Evolutionary conservation across 2,888 invertebrate genomes (phyloP), one percentile per base, ranked within the genome.

Genomic region (Macrophya alboannulata): DNA sequence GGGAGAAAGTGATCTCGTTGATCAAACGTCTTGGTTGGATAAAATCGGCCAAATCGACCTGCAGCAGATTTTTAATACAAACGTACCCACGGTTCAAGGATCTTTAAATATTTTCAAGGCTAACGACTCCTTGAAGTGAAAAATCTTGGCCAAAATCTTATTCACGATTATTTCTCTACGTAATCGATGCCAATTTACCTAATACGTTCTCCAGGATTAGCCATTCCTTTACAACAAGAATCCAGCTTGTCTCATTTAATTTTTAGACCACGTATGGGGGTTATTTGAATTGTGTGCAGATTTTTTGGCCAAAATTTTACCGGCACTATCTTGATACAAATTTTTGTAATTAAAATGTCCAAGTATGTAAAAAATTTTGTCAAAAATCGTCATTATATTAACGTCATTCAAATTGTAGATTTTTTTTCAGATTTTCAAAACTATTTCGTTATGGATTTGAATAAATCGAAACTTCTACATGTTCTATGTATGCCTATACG

Each of bases 1-100:
- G 81, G 62, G 81, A 81, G 81, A 81, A 81, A 81, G 81, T 81
- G 81, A 81, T 81, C 81, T 81, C 40, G n/a, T 81, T 40, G 31
- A 77, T 81, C 55, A 43, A 77, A 55, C 40, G 31, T 37, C n/a
- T 43, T 72, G 72, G 77, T 74, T 45, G n/a, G 45, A 31, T 45
- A 12, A 68, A 68, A 68, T 37, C 37, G 17, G 15, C 15, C 2
- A 15, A 68, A 68, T 37, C 25, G 4, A 68, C 8, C 68, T 12
- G 31, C 68, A 68, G 12, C 68, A 68, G 17, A 68, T 2, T 68
- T 68, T 68, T 68, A 37, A 17, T 37, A 37, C 2, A 17, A n/a
- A n/a, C 2, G 55, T 55, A 68, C 17, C 12, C 17, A 17, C 68
- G 68, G 68, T 68, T 68, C 68, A 68, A 68, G 12, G 68, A 68